A percentile compares a stretch with the other conserved stretches of the same genome.
Conservation (phyloP, 2,888 invertebrate species). For the Platerodrilus igneus region DNA sequence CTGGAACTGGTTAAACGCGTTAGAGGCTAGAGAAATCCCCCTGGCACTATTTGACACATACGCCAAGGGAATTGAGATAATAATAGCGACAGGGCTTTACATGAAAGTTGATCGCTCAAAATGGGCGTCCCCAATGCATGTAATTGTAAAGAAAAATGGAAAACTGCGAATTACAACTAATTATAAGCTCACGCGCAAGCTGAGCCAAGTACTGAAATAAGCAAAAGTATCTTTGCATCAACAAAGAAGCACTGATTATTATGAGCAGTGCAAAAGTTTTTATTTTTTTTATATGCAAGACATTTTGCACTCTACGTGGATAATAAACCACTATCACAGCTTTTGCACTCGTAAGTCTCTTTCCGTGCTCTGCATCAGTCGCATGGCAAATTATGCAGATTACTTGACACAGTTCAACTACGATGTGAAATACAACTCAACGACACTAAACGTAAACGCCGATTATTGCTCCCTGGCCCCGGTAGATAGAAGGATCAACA, state of each 20-base stretch:
- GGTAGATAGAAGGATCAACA: no score
- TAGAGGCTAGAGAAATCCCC: constrained; percentile 15
- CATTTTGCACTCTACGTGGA: constrained; percentile 22
- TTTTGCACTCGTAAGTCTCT: constrained; percentile 23
- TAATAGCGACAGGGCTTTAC: constrained; percentile 24
- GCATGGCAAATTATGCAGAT: constrained; percentile 13
- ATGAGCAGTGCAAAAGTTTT: constrained; percentile 20
- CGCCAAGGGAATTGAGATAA: constrained; percentile 19
- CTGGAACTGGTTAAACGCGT: no score
- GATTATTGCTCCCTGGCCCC: no score
- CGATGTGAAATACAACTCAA: no score
- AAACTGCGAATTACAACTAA: constrained; percentile 23
- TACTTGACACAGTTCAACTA: constrained; percentile 1
- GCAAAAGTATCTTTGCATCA: constrained; percentile 19
- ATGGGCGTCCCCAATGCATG: constrained; percentile 24
- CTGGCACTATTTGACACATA: constrained; percentile 17
- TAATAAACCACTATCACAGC: constrained; percentile 24
- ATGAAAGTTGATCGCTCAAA: constrained; percentile 23
- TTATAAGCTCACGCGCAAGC: constrained; percentile 24
- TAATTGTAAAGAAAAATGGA: constrained; percentile 23
- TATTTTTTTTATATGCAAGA: constrained; percentile 19
- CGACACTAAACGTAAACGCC: no score
- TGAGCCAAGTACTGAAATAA: constrained; percentile 18
- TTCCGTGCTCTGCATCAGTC: constrained; percentile 24
- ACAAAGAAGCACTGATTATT: no score